Evolutionary conservation across 37 sponge, comb jelly and placozoan genomes (phyloP).

Genomic region (Aplysina aerophoba): DNA sequence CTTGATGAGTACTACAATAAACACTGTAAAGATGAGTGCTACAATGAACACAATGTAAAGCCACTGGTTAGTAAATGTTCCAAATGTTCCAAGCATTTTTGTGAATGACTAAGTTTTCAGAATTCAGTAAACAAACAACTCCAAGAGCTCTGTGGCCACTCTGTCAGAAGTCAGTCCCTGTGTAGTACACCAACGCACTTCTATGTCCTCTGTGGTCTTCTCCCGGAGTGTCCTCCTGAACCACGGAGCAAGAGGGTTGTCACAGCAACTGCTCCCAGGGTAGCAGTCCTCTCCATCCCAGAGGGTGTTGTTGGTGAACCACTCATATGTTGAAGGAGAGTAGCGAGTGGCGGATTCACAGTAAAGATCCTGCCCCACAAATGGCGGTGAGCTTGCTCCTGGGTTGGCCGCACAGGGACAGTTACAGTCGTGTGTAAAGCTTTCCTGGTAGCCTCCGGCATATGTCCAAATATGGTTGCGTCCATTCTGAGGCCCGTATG

Average conservation of each 20-base stretch:
- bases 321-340: not conserved
- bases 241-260: conserved; percentile 16
- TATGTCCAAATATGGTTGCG: no score
- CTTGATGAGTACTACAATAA: no score
- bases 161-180: not conserved
- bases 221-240: not conserved
- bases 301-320: conserved; percentile 25
- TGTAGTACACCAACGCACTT: conserved; percentile 7
- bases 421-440: not conserved
- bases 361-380: not conserved
- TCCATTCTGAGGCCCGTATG: no score
- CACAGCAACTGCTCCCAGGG: conserved; percentile 23
- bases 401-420: conserved; percentile 15
- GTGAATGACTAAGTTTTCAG: no score
- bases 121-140: conserved; percentile 20
- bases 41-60: no score
- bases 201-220: not conserved
- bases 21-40: no score
- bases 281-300: conserved; percentile 20
- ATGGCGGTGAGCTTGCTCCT: not conserved
- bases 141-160: conserved; percentile 2
- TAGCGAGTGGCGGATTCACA: conserved; percentile 9
- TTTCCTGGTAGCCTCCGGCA: no score
- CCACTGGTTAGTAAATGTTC: no score
- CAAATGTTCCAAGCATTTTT: no score